Evolutionary conservation across 2,797 vertebrate genomes (phyloP), one percentile per base, ranked within the genome.

Genomic region (Poeciliopsis paucimaculata): DNA sequence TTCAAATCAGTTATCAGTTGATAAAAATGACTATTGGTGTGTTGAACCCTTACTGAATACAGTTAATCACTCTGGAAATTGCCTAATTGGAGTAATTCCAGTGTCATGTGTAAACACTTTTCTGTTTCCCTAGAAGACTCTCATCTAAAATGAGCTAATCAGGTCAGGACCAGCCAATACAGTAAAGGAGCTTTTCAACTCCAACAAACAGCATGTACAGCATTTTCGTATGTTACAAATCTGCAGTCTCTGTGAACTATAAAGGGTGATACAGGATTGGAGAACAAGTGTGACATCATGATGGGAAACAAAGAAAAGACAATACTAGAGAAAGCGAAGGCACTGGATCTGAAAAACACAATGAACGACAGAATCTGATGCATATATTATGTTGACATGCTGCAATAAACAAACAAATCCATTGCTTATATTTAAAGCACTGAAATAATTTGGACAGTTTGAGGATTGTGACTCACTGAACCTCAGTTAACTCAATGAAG

Each of bases 31-130:
- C 16, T 62, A 26, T 62, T 62, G 57, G 55, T 46, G 11, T 46
- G 43, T 23, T 76, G n/a, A 76, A 64, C 7, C 10, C 16, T 46
- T 76, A 28, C 34, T 34, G 6, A 23, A 18, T 31, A 4, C 16
- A 76, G 55, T 1, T 60, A 75, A 45, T 60, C n/a, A 20, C 15
- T 62, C 26, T 13, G n/a, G 41, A 43, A 75, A 20, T 62, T 60
- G 55, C n/a, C 39, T 75, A 46, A 47, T 26, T 76, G 20, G 43
- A 76, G 57, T 62, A 36, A 28, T 46, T 64, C 28, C 55, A 62
- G 55, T 12, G 16, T 62, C 74, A 62, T 76, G 41, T 75, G n/a
- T n/a, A 76, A 62, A 26, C 57, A 46, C 28, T 76, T 76, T 64
- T 18, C 55, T 12, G 8, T 75, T 20, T 62, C 74, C 26, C 18